phyloP scores from a whole-genome alignment of 2,888 invertebrate genomes.

The Aelia acuminata region DNA sequence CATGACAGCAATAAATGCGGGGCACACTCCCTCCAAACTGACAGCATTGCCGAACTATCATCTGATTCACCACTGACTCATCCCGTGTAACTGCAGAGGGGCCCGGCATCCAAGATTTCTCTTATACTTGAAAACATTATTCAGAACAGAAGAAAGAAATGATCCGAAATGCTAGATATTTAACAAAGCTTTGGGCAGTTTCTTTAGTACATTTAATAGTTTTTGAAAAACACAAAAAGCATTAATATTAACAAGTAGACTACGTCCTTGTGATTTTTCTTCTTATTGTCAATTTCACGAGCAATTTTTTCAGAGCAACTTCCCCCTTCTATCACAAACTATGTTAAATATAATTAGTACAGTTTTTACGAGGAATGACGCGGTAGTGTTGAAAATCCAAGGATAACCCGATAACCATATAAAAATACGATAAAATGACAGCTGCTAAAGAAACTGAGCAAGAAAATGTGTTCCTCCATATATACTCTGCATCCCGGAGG shows the following conservation, averaged over 20 bases:
- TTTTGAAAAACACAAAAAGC: not conserved
- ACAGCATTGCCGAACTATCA: not conserved
- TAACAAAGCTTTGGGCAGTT: not conserved
- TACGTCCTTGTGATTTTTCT: not conserved
- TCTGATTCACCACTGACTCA: constrained; percentile 27
- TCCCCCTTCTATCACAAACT: not conserved
- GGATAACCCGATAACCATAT: not conserved
- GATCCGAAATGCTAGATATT: not conserved
- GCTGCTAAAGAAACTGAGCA: too few relatives aligned
- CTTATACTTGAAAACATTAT: not conserved
- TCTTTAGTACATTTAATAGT: not conserved
- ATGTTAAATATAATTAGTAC: not conserved
- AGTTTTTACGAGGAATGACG: not conserved
- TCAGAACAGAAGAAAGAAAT: not conserved
- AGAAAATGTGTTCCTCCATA: too few relatives aligned
- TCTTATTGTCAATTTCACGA: not conserved
- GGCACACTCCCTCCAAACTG: not conserved
- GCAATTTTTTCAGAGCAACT: not conserved
- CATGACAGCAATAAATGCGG: not conserved
- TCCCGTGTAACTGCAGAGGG: not conserved
- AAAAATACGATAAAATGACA: too few relatives aligned
- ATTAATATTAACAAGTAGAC: not conserved
- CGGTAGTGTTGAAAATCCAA: not conserved
- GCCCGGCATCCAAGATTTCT: not conserved
- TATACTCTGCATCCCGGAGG: too few relatives aligned